Base-by-base conservation (phyloP, 2,113 vertebrate species). In the Corythornis cristatus region DNA sequence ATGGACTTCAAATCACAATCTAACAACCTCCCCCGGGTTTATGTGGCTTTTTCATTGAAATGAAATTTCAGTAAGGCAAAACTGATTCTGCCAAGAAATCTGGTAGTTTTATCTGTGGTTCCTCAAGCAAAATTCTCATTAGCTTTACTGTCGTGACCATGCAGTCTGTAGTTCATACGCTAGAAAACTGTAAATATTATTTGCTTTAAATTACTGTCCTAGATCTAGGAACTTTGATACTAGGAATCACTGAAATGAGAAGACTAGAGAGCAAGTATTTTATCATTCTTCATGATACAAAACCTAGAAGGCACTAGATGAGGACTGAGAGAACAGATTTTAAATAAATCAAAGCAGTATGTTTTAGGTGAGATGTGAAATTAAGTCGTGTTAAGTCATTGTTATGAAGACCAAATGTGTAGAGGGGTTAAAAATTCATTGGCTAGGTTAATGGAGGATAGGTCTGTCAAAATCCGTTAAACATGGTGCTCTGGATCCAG, bases 91-190 rank as follows among this genome's bases (percentile, higher is more conserved):
- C 46, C 28, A 84, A 83, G 58, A 92, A 95, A 83, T 87, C 70
- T 85, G 29, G 51, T 60, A 57, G 78, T 79, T 25, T 72, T 82
- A 31, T 73, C 54, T 71, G 8, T 57, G n/a, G 46, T 25, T 93
- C 78, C 74, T 89, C 50, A 82, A 93, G 80, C 50, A 79, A 68
- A 82, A 79, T 90, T 94, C 83, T 88, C 65, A 68, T 92, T 90
- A 90, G 74, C 89, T 82, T 93, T 58, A 56, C 78, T 89, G 73
- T 90, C 70, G 43, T 54, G 62, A 82, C 13, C 56, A 19, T 84
- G 37, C 22, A 88, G 50, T 50, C 60, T 80, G 56, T 58, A 62
- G 46, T 86, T 89, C 17, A 16, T 83, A 80, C 21, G 10, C 19
- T 76, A 83, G 68, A 68, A 48, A 78, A 1, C 11, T 45, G 31